phyloP scores from a whole-genome alignment of 2,797 vertebrate genomes.

The Vipera latastei region DNA sequence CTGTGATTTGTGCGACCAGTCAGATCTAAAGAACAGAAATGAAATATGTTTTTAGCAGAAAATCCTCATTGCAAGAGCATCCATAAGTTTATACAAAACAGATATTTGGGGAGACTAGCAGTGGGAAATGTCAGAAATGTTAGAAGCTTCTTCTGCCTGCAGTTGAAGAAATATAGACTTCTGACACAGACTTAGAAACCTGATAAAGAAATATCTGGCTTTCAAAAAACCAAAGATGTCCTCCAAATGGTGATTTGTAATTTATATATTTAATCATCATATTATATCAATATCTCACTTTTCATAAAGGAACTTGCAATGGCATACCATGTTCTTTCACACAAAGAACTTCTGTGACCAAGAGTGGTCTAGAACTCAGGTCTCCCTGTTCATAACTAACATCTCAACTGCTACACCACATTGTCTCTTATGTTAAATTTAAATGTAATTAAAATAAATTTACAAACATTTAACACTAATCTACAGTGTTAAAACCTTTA shows the following conservation, averaged over 20 bases:
- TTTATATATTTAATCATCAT: not conserved
- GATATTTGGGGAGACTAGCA: conserved; percentile 45
- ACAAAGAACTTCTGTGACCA: not conserved
- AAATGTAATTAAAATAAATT: not conserved
- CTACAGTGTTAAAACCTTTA: conserved; percentile 4
- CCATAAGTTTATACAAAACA: conserved; percentile 44
- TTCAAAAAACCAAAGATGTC: not conserved
- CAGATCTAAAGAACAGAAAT: conserved; percentile 76
- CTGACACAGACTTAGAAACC: not conserved
- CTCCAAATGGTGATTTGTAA: rapidly evolving
- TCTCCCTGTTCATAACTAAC: not conserved
- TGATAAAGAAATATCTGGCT: not conserved
- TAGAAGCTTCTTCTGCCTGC: not conserved
- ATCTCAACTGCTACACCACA: not conserved
- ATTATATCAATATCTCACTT: not conserved
- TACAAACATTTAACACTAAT: not conserved
- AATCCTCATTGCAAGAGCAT: conserved; percentile 57
- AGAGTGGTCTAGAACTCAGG: not conserved
- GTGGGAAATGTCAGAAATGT: conserved; percentile 24
- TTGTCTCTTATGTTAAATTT: not conserved
- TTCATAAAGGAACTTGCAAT: not conserved
- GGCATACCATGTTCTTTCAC: not conserved
- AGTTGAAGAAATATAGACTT: not conserved
- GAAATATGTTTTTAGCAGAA: conserved; percentile 62
- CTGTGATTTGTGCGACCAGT: conserved; percentile 69